These are phyloP conservation scores for Andrena fulva DNA, from an alignment of 2,888 invertebrate genomes.

Conservation along the genomic window DNA sequence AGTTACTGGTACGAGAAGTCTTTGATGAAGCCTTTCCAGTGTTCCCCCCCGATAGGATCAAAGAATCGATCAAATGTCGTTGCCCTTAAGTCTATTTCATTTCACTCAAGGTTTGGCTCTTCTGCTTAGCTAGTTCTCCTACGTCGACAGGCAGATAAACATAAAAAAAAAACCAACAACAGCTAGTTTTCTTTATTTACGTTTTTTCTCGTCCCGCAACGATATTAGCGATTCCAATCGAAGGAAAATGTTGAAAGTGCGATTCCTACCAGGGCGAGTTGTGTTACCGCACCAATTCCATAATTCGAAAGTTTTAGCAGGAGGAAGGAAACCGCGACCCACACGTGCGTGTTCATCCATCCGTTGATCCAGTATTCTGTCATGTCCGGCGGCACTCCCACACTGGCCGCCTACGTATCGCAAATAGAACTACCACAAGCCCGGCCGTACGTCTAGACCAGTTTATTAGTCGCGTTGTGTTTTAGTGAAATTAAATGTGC, in stretches of 20 bases:
- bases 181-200: not conserved
- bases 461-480: slow-evolving; percentile 71
- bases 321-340: slow-evolving; percentile 65
- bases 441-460: slow-evolving; percentile 68
- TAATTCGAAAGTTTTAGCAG: slow-evolving; percentile 38
- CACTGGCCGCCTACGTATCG: slow-evolving; percentile 68
- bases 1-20: slow-evolving; percentile 27
- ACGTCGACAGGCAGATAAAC: not conserved
- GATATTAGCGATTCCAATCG: too few relatives aligned
- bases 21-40: slow-evolving; percentile 55
- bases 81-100: slow-evolving; percentile 34
- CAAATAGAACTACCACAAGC: slow-evolving; percentile 66
- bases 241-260: not conserved
- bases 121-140: slow-evolving; percentile 1
- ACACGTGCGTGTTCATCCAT: slow-evolving; percentile 58
- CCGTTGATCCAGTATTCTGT: slow-evolving; percentile 61
- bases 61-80: slow-evolving; percentile 56
- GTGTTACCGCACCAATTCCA: slow-evolving; percentile 34
- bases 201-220: not conserved
- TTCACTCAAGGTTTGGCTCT: not conserved
- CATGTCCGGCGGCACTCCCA: slow-evolving; percentile 75
- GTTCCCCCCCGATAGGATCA: slow-evolving; percentile 52
- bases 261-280: not conserved
- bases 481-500: slow-evolving; percentile 72
- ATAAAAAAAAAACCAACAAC: not conserved